Conservation (phyloP, 2,888 invertebrate species). For the Notodonta dromedarius region DNA sequence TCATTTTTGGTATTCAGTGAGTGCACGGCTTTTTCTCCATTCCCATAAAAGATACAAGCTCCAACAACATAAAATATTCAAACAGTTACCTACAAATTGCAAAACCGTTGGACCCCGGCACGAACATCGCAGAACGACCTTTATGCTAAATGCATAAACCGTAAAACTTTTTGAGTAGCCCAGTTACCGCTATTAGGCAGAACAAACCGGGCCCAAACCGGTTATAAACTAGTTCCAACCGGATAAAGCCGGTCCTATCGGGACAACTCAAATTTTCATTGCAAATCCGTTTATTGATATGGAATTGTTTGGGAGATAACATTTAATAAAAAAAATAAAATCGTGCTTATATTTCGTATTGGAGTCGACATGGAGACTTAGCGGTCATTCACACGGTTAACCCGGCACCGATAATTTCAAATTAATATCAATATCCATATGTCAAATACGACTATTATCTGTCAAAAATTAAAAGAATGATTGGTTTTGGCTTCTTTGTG, state of each 20-base stretch:
- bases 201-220: slow-evolving; percentile 15
- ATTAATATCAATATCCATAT: too few species aligned
- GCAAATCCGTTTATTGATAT: slow-evolving; percentile 5
- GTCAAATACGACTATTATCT: too few species aligned
- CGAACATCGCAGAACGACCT: background rate
- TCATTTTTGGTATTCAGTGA: too few species aligned
- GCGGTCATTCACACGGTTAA: too few species aligned
- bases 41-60: background rate
- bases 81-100: background rate
- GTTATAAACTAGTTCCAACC: slow-evolving; percentile 32
- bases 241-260: slow-evolving; percentile 33
- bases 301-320: background rate
- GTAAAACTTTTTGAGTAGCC: slow-evolving; percentile 24
- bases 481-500: too few species aligned
- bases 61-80: background rate
- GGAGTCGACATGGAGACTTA: too few species aligned
- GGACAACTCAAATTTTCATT: slow-evolving; percentile 12
- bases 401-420: too few species aligned
- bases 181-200: slow-evolving; percentile 29
- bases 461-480: too few species aligned
- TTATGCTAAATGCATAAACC: background rate
- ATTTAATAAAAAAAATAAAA: too few species aligned
- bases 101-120: background rate
- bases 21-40: too few species aligned
- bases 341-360: too few species aligned